phyloP scores from a whole-genome alignment of 2,888 invertebrate species.

The Hypsopygia costalis region DNA sequence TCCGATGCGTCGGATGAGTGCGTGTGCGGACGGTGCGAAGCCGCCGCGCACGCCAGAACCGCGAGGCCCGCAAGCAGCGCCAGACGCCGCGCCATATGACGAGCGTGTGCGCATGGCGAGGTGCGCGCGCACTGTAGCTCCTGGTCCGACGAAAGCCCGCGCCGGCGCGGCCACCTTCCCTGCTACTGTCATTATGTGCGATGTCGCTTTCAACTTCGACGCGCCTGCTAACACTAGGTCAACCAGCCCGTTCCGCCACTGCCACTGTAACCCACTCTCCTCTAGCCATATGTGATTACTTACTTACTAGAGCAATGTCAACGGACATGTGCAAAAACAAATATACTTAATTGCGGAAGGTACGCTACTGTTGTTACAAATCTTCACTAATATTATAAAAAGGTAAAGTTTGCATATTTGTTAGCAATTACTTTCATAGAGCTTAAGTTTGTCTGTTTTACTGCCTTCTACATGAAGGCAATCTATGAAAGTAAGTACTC shows the following conservation, averaged over 20 bases:
- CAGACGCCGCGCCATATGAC: constrained; percentile 77
- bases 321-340: constrained; percentile 22
- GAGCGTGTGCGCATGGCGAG: constrained; percentile 77
- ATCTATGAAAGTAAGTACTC: too few species aligned
- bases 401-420: too few species aligned
- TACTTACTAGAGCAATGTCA: constrained; percentile 1
- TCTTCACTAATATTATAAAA: too few species aligned
- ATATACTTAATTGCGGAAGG: too few species aligned
- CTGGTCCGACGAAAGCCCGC: constrained; percentile 29
- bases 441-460: too few species aligned
- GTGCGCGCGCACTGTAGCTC: constrained; percentile 73
- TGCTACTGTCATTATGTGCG: constrained; percentile 60
- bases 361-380: too few species aligned
- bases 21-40: constrained; percentile 4
- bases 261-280: constrained; percentile 15
- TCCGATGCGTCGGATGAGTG: constrained; percentile 26
- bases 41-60: constrained; percentile 60
- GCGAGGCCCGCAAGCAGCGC: constrained; percentile 71
- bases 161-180: constrained; percentile 53
- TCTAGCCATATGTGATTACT: neutral
- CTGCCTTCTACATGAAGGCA: too few species aligned
- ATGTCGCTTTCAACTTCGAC: constrained; percentile 61
- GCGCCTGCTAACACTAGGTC: constrained; percentile 62
- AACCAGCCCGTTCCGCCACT: constrained; percentile 35
- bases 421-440: too few species aligned